Evolutionary conservation across 2,113 vertebrate genomes (phyloP), one percentile per base, ranked within the genome.

Genomic region (Tympanuchus pallidicinctus): DNA sequence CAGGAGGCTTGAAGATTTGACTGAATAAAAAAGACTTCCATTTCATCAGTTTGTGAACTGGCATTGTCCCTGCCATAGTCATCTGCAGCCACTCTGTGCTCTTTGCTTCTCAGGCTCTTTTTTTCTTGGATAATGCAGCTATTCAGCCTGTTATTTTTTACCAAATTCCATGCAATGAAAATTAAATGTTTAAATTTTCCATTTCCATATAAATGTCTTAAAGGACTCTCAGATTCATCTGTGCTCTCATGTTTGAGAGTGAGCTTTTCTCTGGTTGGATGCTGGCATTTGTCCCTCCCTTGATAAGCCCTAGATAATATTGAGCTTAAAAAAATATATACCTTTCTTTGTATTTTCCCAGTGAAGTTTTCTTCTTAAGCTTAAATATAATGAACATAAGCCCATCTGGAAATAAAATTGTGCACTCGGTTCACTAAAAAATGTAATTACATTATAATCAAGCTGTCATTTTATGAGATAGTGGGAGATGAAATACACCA

Each of bases 391-490:
- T 95, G 94, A 97, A 82, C 84, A 95, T 95, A 97, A 97, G 97
- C 83, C 94, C 89, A 97, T 96, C 95, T 96, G 92, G 94, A 97
- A 97, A 97, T 95, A 95, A 97, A 97, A 97, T 96, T 97, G 96
- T 94, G 83, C 20, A 8, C 88, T 88, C 93, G 84, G 81, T 94
- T 97, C 95, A 91, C 10, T 92, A 88, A 96, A 96, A 96, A 96
- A 96, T 66, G 97, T 97, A 97, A 98, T 98, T 97, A 97, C 95
- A 90, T 97, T 97, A 97, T 97, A 97, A 97, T 97, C 97, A 98
- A 98, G 63, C 95, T 97, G 97, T 97, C 97, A 97, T 78, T 97
- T 96, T 83, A 78, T 52, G 85, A 96, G 93, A 90, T 95, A 94
- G 90, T 92, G 91, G 82, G 90, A 97, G 94, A 97, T 97, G 95